Evolutionary conservation across 2,888 invertebrate species (phyloP).

Genomic region (Esperia sulphurella): DNA sequence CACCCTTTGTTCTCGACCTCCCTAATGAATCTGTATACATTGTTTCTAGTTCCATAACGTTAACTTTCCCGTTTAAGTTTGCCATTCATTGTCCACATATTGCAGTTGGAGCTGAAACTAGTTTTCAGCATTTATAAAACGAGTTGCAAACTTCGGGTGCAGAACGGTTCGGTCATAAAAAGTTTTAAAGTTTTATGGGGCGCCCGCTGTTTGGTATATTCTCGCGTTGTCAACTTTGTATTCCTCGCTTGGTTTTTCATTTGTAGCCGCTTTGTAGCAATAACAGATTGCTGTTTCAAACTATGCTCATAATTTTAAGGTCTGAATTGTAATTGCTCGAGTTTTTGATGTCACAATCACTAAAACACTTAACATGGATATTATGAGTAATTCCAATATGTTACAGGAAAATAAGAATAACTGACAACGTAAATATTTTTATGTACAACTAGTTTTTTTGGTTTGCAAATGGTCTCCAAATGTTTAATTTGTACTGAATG

Average conservation of each 20-base stretch:
- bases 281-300: no score
- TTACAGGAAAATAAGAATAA: no score
- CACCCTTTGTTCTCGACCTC: constrained; percentile 23
- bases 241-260: neutral
- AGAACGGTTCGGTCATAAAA: neutral
- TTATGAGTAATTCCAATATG: no score
- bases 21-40: constrained; percentile 23
- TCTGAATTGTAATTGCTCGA: no score
- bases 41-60: neutral
- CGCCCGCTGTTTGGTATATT: neutral
- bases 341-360: no score
- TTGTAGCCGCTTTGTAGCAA: no score
- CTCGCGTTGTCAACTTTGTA: neutral
- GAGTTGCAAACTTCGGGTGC: neutral
- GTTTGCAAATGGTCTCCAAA: no score
- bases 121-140: neutral
- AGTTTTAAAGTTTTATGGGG: constrained; percentile 1
- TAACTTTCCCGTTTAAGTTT: constrained; percentile 5
- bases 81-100: constrained; percentile 1
- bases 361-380: no score
- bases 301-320: no score
- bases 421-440: no score
- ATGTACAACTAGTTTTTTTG: no score
- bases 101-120: neutral
- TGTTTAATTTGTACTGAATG: no score